phyloP scores from a whole-genome alignment of 2,113 vertebrate genomes.

The Xenotilapia caudafasciata region DNA sequence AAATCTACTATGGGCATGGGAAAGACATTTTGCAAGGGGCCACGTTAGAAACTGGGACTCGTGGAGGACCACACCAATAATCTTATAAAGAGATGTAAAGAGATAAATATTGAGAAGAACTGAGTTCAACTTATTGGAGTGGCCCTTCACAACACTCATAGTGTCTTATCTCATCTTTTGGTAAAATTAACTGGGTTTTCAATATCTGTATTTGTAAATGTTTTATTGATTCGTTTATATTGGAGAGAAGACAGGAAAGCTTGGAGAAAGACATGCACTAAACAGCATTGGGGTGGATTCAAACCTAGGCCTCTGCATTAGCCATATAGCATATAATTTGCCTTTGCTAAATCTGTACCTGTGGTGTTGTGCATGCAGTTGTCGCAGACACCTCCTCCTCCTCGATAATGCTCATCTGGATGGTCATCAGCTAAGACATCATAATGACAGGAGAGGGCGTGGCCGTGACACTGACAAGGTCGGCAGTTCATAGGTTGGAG shows the following conservation, averaged over 20 bases:
- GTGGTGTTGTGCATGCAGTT: constrained; percentile 82
- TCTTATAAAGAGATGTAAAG: background rate
- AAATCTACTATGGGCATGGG: background rate
- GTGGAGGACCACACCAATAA: background rate
- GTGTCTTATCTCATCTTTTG: background rate
- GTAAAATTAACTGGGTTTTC: background rate
- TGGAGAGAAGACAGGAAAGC: background rate
- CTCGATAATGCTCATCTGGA: constrained; percentile 76
- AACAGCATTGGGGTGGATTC: background rate
- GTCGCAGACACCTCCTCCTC: constrained; percentile 84
- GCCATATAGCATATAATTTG: background rate
- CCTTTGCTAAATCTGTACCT: constrained; percentile 61
- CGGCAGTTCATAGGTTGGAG: constrained; percentile 80
- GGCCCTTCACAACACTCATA: background rate
- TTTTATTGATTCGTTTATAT: background rate
- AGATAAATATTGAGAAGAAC: background rate
- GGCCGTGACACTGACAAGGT: constrained; percentile 80
- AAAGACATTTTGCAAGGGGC: background rate
- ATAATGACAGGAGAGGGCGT: constrained; percentile 84
- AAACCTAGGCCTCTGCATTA: background rate
- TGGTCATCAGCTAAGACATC: constrained; percentile 72
- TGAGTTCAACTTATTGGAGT: background rate
- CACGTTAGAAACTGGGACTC: background rate
- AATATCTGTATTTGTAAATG: background rate
- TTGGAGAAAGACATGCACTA: background rate